phyloP scores from a whole-genome alignment of 2,113 vertebrate species.

The Columba janthina region DNA sequence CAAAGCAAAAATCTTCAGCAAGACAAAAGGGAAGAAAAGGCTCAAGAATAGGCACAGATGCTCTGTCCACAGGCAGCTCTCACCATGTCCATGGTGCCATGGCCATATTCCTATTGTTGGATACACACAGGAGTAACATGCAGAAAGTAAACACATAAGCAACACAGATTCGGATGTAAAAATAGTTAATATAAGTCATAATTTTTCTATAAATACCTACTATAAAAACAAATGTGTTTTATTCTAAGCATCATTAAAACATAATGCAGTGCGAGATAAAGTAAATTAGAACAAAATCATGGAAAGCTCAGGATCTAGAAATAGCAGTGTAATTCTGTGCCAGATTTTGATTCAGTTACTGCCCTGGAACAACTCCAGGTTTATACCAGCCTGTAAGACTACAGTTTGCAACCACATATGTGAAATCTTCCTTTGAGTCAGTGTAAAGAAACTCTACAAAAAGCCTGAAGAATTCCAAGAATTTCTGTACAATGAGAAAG shows the following conservation, averaged over 20 bases:
- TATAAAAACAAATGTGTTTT: conserved; percentile 22
- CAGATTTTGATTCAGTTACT: conserved; percentile 22
- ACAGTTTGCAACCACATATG: not conserved
- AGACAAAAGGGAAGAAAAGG: not conserved
- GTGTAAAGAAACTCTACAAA: not conserved
- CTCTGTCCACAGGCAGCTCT: not conserved
- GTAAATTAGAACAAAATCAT: not conserved
- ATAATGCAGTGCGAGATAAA: conserved; percentile 16
- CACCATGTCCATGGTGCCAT: accelerated
- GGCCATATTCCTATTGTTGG: not conserved
- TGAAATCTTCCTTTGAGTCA: not conserved
- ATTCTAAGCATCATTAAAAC: conserved; percentile 1
- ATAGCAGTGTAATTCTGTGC: not conserved
- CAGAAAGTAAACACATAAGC: not conserved
- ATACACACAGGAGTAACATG: not conserved
- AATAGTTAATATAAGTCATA: conserved; percentile 12
- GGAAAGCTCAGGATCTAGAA: not conserved
- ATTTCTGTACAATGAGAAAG: not conserved
- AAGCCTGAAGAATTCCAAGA: conserved; percentile 12
- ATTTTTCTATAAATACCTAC: conserved; percentile 35
- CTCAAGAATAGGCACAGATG: not conserved
- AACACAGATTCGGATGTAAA: conserved; percentile 49
- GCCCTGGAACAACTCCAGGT: not conserved
- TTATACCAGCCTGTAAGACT: conserved; percentile 17
- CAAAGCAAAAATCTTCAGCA: not conserved